phyloP scores from a whole-genome alignment of 2,113 vertebrate genomes.

The Entosphenus tridentatus region DNA sequence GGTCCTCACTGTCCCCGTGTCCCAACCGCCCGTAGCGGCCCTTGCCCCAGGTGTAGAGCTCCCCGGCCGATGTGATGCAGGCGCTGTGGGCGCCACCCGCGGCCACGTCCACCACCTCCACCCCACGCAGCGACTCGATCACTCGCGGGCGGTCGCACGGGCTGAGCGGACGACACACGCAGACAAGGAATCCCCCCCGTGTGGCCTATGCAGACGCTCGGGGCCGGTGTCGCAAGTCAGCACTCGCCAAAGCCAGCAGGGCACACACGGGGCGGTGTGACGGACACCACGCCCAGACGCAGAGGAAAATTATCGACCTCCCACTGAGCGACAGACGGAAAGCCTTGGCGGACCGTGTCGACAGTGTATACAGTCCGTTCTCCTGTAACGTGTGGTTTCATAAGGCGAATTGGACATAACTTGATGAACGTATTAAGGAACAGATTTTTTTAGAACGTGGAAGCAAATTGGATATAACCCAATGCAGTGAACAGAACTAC shows the following conservation, averaged over 20 bases:
- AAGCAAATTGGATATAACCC: too few relatives aligned
- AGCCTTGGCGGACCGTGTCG: too few relatives aligned
- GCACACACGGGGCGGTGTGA: not conserved
- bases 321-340: too few relatives aligned
- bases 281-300: not conserved
- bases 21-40: slow-evolving; percentile 79
- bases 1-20: slow-evolving; percentile 89
- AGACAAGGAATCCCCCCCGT: not conserved
- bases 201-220: not conserved
- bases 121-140: slow-evolving; percentile 70
- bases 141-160: slow-evolving; percentile 90
- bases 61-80: slow-evolving; percentile 73
- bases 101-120: slow-evolving; percentile 80
- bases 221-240: not conserved
- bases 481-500: too few relatives aligned
- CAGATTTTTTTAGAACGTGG: too few relatives aligned
- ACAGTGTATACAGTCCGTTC: too few relatives aligned
- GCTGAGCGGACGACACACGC: slow-evolving; percentile 20
- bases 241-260: not conserved
- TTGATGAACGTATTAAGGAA: too few relatives aligned
- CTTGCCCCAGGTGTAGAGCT: slow-evolving; percentile 94
- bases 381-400: too few relatives aligned
- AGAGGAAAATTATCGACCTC: not conserved
- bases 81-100: slow-evolving; percentile 89
- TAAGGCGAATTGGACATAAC: too few relatives aligned